Conservation (phyloP, 2,797 vertebrate species). For the Hyperoplus lanceolatus region DNA sequence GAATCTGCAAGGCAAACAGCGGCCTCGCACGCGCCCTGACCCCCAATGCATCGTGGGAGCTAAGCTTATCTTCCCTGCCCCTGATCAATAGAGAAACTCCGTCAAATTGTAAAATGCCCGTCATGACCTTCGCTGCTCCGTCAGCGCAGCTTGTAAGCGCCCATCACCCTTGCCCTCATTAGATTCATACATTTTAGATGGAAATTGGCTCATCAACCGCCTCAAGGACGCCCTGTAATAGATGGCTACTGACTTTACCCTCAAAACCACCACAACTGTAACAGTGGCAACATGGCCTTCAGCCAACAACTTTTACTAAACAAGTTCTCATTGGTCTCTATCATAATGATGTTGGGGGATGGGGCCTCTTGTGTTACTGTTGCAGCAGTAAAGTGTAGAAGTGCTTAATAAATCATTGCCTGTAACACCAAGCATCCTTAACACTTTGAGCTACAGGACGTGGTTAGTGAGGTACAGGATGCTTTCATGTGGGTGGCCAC, state of each 20-base stretch:
- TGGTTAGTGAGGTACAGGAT: slow-evolving; percentile 38
- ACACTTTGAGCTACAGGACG: slow-evolving; percentile 35
- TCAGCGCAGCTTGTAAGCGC: slow-evolving; percentile 26
- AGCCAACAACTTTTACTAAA: slow-evolving; percentile 29
- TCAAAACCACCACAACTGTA: slow-evolving; percentile 31
- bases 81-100: slow-evolving; percentile 66
- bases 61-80: slow-evolving; percentile 52
- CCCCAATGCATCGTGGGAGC: slow-evolving; percentile 72
- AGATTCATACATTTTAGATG: slow-evolving; percentile 51
- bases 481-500: slow-evolving; percentile 9
- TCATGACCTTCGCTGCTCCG: slow-evolving; percentile 38
- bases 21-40: slow-evolving; percentile 74
- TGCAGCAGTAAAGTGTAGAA: slow-evolving; percentile 22
- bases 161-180: slow-evolving; percentile 50
- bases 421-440: slow-evolving; percentile 58
- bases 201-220: slow-evolving; percentile 31
- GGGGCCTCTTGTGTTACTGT: slow-evolving; percentile 22
- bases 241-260: slow-evolving; percentile 43
- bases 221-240: slow-evolving; percentile 40
- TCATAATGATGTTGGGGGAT: slow-evolving; percentile 8
- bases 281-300: slow-evolving; percentile 12
- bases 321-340: slow-evolving; percentile 22
- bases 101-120: slow-evolving; percentile 75
- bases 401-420: slow-evolving; percentile 41
- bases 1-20: slow-evolving; percentile 66